A percentile compares a stretch with the other conserved stretches of the same genome.
Conservation (phyloP, 1,140 invertebrate species). For the Drosophila burlai region DNA sequence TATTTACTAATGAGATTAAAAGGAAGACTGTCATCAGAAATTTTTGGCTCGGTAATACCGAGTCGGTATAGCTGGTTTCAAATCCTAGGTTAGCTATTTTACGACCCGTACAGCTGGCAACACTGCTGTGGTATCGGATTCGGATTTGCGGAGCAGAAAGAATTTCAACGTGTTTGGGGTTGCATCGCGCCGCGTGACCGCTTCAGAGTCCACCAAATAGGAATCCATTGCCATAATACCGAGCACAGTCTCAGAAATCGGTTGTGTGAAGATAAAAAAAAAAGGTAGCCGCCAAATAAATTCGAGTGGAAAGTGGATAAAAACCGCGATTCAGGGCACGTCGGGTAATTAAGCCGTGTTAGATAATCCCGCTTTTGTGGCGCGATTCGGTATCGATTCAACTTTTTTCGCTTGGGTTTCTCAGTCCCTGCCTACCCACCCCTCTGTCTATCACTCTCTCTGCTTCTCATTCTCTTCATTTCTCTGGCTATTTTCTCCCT, state of each 20-base stretch:
- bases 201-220: conserved; percentile 31
- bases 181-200: conserved; percentile 68
- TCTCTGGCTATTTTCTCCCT: conserved; percentile 7
- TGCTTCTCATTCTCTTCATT: conserved; percentile 7
- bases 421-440: background rate
- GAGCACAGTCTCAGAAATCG: conserved; percentile 12
- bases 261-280: conserved; percentile 3
- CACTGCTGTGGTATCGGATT: conserved; percentile 47
- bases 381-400: conserved; percentile 73
- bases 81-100: background rate
- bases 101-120: background rate
- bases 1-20: background rate
- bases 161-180: conserved; percentile 72
- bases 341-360: conserved; percentile 41
- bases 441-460: conserved; percentile 16
- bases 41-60: background rate
- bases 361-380: conserved; percentile 69
- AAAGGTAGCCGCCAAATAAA: conserved; percentile 9
- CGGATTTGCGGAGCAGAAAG: conserved; percentile 63
- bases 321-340: conserved; percentile 7
- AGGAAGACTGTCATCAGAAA: background rate
- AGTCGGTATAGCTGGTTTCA: background rate
- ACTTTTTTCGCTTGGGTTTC: conserved; percentile 59
- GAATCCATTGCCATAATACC: conserved; percentile 9
- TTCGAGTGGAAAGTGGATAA: background rate